Evolutionary conservation across 1,140 invertebrate genomes (phyloP).

Genomic region (Brachionus rotundiformis): DNA sequence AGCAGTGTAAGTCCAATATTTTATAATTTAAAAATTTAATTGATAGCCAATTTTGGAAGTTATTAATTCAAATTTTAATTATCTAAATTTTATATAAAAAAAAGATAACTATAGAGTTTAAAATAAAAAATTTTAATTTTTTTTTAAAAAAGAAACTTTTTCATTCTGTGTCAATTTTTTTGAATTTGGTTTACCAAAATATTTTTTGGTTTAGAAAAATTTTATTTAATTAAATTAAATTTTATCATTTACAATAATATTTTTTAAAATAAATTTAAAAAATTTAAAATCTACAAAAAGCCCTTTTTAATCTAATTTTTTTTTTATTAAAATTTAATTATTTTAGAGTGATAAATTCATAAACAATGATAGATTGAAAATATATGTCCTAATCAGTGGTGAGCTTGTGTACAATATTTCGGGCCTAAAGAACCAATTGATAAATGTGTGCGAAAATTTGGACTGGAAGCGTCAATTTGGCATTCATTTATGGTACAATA

Average conservation of each 20-base stretch:
- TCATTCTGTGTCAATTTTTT: too few species aligned
- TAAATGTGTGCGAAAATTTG: conserved; percentile 48
- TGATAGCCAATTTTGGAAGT: too few species aligned
- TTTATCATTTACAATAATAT: too few species aligned
- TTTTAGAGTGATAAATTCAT: conserved; percentile 48
- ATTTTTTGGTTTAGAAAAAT: background rate
- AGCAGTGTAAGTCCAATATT: conserved; percentile 42
- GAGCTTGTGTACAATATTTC: conserved; percentile 33
- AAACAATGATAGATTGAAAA: conserved; percentile 3
- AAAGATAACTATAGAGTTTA: too few species aligned
- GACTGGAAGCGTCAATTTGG: conserved; percentile 50
- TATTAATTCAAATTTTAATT: too few species aligned
- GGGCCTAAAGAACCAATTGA: background rate
- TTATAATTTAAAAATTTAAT: too few species aligned
- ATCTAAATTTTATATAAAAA: too few species aligned
- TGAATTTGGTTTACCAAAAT: background rate
- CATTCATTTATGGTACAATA: conserved; percentile 43
- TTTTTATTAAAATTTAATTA: background rate
- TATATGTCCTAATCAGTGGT: conserved; percentile 25
- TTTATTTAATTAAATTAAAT: background rate
- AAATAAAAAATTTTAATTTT: too few species aligned
- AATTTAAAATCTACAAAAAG: background rate
- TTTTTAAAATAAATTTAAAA: background rate
- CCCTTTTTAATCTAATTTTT: background rate
- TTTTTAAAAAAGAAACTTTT: too few species aligned